These are phyloP conservation scores for Columba guinea DNA, from an alignment of 2,797 vertebrate genomes.

Conservation along the genomic window DNA sequence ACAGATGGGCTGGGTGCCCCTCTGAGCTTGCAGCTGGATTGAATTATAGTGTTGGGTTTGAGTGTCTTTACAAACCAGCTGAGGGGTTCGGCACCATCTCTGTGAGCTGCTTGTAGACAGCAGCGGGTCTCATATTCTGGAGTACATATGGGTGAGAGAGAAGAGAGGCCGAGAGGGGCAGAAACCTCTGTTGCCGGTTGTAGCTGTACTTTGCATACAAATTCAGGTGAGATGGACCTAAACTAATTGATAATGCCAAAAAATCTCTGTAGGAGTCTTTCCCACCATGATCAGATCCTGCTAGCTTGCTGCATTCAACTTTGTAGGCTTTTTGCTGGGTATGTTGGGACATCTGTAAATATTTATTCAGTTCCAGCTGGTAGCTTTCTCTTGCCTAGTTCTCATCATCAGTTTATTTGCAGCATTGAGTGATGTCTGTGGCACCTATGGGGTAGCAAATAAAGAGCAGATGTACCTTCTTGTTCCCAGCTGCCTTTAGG, in stretches of 20 bases:
- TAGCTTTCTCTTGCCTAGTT: background rate
- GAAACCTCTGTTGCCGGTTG: accelerated
- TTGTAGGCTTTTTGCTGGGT: background rate
- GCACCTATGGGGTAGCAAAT: background rate
- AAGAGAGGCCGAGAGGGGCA: background rate
- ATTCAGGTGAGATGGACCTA: accelerated
- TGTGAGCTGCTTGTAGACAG: background rate
- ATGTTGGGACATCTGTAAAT: background rate
- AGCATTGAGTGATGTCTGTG: background rate
- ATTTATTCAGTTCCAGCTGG: background rate
- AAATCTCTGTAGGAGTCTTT: background rate
- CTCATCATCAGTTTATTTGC: background rate
- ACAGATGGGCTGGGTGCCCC: background rate
- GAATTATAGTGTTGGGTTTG: background rate
- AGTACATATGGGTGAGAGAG: background rate
- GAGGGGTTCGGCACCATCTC: background rate
- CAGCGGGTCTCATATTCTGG: accelerated
- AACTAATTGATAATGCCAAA: background rate
- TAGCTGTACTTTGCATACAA: accelerated
- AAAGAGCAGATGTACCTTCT: background rate
- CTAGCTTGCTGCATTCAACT: background rate
- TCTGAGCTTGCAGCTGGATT: background rate
- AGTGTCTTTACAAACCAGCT: background rate
- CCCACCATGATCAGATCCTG: accelerated
- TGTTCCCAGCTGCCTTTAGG: background rate